Evolutionary conservation across 2,113 vertebrate species (phyloP).

Genomic region (cat (Felis catus)): DNA sequence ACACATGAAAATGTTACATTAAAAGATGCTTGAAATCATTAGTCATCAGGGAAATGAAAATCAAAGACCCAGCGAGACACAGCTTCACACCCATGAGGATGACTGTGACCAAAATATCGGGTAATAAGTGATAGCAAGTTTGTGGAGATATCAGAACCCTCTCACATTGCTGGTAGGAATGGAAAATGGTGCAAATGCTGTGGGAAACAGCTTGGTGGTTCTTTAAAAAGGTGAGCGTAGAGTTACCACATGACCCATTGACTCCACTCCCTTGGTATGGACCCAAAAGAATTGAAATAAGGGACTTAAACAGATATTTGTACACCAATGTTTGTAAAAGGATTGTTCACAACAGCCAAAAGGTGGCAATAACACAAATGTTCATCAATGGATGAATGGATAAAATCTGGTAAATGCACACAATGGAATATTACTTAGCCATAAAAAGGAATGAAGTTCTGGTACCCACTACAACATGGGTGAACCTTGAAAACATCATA

Average conservation of each 20-base stretch:
- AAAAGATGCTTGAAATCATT: background rate
- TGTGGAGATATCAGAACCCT: background rate
- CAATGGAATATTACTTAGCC: background rate
- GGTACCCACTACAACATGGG: background rate
- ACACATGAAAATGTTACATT: background rate
- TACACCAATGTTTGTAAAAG: background rate
- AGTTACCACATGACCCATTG: background rate
- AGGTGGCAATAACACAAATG: background rate
- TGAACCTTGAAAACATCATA: background rate
- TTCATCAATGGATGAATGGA: background rate
- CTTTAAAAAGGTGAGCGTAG: background rate
- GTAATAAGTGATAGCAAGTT: background rate
- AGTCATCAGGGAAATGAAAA: background rate
- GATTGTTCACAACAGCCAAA: background rate
- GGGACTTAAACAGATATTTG: background rate
- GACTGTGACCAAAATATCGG: background rate
- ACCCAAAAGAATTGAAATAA: background rate
- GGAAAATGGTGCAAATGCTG: background rate
- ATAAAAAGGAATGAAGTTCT: background rate
- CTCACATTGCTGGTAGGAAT: background rate
- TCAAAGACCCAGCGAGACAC: background rate
- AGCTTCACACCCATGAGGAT: background rate
- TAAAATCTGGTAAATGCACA: background rate
- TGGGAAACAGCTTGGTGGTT: background rate
- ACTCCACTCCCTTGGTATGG: background rate